Evolutionary conservation across 1,140 invertebrate species (phyloP).

Genomic region (Pinna nobilis): DNA sequence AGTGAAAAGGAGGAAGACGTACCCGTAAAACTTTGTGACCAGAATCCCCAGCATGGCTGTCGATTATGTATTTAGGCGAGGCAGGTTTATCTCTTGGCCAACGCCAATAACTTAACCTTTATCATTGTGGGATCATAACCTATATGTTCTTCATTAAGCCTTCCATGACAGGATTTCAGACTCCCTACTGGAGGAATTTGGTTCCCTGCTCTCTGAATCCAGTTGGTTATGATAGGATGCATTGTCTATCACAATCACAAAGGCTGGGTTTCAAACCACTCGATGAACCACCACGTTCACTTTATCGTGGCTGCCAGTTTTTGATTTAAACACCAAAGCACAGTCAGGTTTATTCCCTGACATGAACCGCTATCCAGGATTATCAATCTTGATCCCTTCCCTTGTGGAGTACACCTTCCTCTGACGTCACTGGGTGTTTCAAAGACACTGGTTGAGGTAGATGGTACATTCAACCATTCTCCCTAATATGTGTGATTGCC

Average conservation of each 20-base stretch:
- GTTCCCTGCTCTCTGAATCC: slow-evolving; percentile 1
- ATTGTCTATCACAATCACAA: slow-evolving; percentile 16
- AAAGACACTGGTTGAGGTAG: no score
- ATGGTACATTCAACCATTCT: no score
- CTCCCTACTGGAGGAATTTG: not conserved
- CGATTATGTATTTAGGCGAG: no score
- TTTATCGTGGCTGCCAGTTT: slow-evolving; percentile 7
- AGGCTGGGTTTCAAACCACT: not conserved
- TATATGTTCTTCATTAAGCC: slow-evolving; percentile 12
- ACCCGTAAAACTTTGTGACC: no score
- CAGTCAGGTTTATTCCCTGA: not conserved
- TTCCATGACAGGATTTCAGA: slow-evolving; percentile 8
- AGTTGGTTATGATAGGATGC: slow-evolving; percentile 16
- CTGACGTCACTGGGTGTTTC: not conserved
- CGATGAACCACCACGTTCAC: not conserved
- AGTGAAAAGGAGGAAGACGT: slow-evolving; percentile 14
- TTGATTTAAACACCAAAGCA: slow-evolving; percentile 1
- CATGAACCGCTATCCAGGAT: slow-evolving; percentile 14
- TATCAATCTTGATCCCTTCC: slow-evolving; percentile 6
- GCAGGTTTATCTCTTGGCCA: not conserved
- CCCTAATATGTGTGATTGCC: no score
- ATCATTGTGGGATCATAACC: not conserved
- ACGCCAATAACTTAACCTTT: not conserved
- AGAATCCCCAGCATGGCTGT: not conserved
- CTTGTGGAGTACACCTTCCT: not conserved